A percentile compares a stretch with the other conserved stretches of the same genome.
Conservation (phyloP, 1,140 invertebrate species). For the Drosophila nigrodunni region DNA sequence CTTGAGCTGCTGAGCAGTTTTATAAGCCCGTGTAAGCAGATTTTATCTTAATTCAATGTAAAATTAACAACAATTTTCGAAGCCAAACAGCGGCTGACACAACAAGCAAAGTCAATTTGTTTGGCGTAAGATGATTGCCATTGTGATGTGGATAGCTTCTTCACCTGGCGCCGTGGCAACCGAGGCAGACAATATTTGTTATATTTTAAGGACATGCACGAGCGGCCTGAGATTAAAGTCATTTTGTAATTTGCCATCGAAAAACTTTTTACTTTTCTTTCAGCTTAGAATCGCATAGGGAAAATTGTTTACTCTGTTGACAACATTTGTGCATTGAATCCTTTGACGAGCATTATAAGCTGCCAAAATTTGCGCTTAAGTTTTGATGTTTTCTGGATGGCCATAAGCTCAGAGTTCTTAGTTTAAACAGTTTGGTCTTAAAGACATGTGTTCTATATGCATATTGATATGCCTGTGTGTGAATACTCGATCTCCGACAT, state of each 20-base stretch:
- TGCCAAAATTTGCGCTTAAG: too few relatives aligned
- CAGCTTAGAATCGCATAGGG: too few relatives aligned
- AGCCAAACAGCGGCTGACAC: conserved; percentile 71
- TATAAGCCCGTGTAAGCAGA: conserved; percentile 78
- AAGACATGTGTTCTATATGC: neutral
- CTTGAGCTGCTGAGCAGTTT: conserved; percentile 53
- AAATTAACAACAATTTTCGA: conserved; percentile 74
- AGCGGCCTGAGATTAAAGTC: neutral
- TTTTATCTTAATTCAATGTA: conserved; percentile 77
- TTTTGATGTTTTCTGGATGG: too few relatives aligned
- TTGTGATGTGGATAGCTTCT: conserved; percentile 11
- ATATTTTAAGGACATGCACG: neutral
- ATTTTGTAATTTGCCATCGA: neutral
- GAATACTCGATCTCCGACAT: conserved; percentile 34
- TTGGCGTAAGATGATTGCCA: conserved; percentile 47
- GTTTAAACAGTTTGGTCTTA: too few relatives aligned
- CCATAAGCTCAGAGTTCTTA: too few relatives aligned
- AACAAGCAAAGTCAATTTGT: conserved; percentile 75
- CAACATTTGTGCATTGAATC: too few relatives aligned
- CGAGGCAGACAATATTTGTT: neutral
- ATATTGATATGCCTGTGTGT: conserved; percentile 8
- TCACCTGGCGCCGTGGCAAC: conserved; percentile 19
- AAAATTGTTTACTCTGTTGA: too few relatives aligned
- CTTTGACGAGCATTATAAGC: too few relatives aligned
- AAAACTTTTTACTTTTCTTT: too few relatives aligned